Evolutionary conservation across 1,140 invertebrate genomes (phyloP).

Genomic region (Drosophila pruinosa): DNA sequence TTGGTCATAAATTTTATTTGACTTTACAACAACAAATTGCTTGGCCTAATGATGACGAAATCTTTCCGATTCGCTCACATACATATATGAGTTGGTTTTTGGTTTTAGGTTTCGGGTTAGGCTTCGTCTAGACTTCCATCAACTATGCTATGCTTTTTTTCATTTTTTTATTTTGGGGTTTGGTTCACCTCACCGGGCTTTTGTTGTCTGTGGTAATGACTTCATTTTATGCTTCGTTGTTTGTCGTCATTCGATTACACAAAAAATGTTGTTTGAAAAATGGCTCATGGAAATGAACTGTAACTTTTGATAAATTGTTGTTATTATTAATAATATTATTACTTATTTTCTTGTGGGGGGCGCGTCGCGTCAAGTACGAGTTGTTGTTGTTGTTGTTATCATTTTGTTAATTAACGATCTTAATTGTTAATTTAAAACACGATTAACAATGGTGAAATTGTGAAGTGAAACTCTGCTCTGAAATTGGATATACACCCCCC

Average conservation of each 20-base stretch:
- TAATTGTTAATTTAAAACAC: slow-evolving; percentile 76
- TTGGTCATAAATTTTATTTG: slow-evolving; percentile 39
- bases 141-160: no score
- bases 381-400: slow-evolving; percentile 36
- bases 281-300: slow-evolving; percentile 42
- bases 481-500: slow-evolving; percentile 40
- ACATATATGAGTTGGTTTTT: slow-evolving; percentile 24
- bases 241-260: slow-evolving; percentile 28
- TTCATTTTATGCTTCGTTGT: slow-evolving; percentile 45
- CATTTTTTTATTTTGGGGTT: background rate
- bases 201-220: slow-evolving; percentile 70
- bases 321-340: slow-evolving; percentile 16
- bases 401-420: slow-evolving; percentile 72
- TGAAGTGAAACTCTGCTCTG: slow-evolving; percentile 64
- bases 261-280: slow-evolving; percentile 32
- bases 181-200: background rate
- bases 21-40: slow-evolving; percentile 13
- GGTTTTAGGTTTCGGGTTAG: background rate
- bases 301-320: slow-evolving; percentile 55
- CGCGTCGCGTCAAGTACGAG: background rate
- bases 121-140: background rate
- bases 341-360: slow-evolving; percentile 2
- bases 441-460: slow-evolving; percentile 39
- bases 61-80: slow-evolving; percentile 20
- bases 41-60: slow-evolving; percentile 28